These are phyloP conservation scores for Chirona hameri DNA, from an alignment of 2,888 invertebrate genomes.

Conservation along the genomic window DNA sequence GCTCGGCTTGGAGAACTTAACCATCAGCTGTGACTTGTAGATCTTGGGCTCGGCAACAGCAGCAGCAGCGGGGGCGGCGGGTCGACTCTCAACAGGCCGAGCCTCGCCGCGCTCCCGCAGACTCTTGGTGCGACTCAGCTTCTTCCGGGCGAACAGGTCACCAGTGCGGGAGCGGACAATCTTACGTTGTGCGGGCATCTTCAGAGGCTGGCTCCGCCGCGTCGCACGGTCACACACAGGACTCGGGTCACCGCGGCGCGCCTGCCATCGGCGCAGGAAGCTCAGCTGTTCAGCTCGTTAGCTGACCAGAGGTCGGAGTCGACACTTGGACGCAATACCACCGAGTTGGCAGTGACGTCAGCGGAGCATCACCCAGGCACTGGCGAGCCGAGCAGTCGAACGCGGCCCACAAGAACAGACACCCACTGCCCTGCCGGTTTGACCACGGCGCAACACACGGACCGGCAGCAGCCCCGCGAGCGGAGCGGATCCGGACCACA, in stretches of 20 bases:
- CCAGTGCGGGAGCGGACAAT: background rate
- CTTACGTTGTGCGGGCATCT: background rate
- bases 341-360: no score
- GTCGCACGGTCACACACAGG: background rate
- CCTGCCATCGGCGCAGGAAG: no score
- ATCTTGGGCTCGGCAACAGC: background rate
- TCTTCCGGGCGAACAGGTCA: background rate
- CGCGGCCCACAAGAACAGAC: no score
- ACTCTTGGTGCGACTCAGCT: constrained; percentile 4
- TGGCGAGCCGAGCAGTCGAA: no score
- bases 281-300: no score
- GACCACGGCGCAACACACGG: no score
- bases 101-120: background rate
- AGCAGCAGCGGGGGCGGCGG: background rate
- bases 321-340: no score
- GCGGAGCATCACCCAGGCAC: background rate
- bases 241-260: no score
- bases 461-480: no score
- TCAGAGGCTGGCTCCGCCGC: background rate
- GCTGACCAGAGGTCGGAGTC: no score
- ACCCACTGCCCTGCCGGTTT: no score
- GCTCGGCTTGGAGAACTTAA: constrained; percentile 36
- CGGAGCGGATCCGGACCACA: no score
- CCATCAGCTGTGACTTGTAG: constrained; percentile 22
- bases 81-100: background rate